Evolutionary conservation across 2,113 vertebrate genomes (phyloP).

Genomic region (Gulo gulo): DNA sequence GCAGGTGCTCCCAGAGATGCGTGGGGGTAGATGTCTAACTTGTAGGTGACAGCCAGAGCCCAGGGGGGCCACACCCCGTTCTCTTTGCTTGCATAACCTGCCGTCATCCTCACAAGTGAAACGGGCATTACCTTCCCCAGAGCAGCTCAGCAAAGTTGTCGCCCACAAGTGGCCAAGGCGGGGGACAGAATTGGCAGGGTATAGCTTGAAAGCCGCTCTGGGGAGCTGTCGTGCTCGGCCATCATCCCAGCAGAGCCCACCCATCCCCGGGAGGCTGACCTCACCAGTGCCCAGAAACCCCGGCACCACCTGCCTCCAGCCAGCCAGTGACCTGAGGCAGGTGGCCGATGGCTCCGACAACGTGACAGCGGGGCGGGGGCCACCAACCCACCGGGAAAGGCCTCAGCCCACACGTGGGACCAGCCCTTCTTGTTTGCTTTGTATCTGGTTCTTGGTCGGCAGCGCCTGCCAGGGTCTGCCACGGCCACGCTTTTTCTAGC

Average conservation of each 20-base stretch:
- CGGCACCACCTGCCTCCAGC: background rate
- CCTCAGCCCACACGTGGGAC: constrained; percentile 6
- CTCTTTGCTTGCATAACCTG: rapidly evolving
- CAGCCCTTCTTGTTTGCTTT: constrained; percentile 75
- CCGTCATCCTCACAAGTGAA: background rate
- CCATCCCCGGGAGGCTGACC: background rate
- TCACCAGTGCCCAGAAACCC: rapidly evolving
- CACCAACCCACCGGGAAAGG: background rate
- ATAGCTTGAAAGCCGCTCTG: rapidly evolving
- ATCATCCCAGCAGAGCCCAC: background rate
- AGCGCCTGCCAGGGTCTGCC: constrained; percentile 70
- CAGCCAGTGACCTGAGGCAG: background rate
- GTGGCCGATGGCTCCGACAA: rapidly evolving
- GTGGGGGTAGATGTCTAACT: background rate
- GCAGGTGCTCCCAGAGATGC: rapidly evolving
- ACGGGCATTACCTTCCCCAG: rapidly evolving
- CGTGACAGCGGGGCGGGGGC: background rate
- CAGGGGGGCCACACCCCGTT: rapidly evolving
- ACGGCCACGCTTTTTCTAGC: constrained; percentile 70
- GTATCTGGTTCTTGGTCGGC: constrained; percentile 69
- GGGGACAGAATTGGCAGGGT: rapidly evolving
- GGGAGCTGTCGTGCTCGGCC: background rate
- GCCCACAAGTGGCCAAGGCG: rapidly evolving
- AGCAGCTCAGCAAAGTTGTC: rapidly evolving
- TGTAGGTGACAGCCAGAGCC: background rate